Conservation (phyloP, 2,797 vertebrate species). For the Cirrhinus molitorella region DNA sequence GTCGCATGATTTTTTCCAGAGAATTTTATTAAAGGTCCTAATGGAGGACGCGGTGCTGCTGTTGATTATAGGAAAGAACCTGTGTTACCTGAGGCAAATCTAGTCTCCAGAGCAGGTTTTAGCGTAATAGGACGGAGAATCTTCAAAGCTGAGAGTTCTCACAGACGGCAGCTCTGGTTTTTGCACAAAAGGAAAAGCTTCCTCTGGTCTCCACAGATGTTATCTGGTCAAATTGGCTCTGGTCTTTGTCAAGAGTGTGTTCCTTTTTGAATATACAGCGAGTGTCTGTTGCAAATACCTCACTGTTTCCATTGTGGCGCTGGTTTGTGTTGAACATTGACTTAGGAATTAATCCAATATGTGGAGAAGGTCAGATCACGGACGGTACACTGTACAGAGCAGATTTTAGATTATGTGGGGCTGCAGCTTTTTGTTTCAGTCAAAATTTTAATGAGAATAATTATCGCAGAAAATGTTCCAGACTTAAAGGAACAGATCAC, state of each 20-base stretch:
- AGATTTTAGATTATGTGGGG: background rate
- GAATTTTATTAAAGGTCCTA: constrained; percentile 34
- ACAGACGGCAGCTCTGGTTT: constrained; percentile 49
- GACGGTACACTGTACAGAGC: background rate
- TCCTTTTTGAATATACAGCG: constrained; percentile 3
- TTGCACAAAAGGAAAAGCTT: constrained; percentile 46
- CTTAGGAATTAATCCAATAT: constrained; percentile 42
- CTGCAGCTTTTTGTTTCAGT: constrained; percentile 21
- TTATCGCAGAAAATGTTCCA: background rate
- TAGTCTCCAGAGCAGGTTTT: constrained; percentile 55
- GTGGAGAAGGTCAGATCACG: constrained; percentile 25
- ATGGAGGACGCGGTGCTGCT: constrained; percentile 44
- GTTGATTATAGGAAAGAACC: constrained; percentile 50
- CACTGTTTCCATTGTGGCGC: constrained; percentile 30
- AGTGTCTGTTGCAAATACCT: constrained; percentile 45
- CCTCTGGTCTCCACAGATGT: constrained; percentile 60
- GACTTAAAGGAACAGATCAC: constrained; percentile 1
- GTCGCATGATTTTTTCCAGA: background rate
- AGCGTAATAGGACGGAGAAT: constrained; percentile 58
- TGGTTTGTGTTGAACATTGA: constrained; percentile 41
- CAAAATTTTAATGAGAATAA: constrained; percentile 8
- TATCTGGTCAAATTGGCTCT: constrained; percentile 61
- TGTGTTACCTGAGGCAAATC: constrained; percentile 56
- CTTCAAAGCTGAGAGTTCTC: constrained; percentile 59
- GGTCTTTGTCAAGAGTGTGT: constrained; percentile 55